Percentiles rank a stretch among this genome's conserved stretches.
Evolutionary conservation across 2,888 invertebrate genomes (phyloP).

Genomic region (Operophtera brumata): DNA sequence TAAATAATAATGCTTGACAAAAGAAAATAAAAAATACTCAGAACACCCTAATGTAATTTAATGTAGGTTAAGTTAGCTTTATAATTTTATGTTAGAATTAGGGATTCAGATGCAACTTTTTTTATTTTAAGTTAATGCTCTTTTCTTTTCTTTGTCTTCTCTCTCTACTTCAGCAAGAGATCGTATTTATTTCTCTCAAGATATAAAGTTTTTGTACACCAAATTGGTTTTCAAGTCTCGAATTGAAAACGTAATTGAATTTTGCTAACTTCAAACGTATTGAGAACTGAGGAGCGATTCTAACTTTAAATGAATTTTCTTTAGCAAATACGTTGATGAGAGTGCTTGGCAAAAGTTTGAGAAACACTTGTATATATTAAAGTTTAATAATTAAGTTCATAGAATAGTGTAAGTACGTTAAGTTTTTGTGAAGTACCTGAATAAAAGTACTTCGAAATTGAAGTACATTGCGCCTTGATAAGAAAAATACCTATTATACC

Average conservation of each 20-base stretch:
- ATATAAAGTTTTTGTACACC: conserved; percentile 25
- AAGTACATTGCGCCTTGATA: no score
- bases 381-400: conserved; percentile 10
- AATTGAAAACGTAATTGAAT: conserved; percentile 36
- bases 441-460: neutral
- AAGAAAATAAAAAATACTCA: no score
- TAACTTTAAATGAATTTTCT: conserved; percentile 34
- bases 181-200: conserved; percentile 5
- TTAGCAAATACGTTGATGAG: conserved; percentile 24
- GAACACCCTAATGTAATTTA: no score
- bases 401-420: neutral
- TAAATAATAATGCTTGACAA: no score
- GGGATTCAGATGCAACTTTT: no score
- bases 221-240: conserved; percentile 31
- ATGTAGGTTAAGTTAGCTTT: no score
- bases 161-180: neutral
- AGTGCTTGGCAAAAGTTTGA: conserved; percentile 16
- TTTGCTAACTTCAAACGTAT: conserved; percentile 32
- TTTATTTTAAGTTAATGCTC: neutral
- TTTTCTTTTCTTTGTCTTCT: neutral
- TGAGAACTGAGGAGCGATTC: conserved; percentile 25
- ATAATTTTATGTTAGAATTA: no score
- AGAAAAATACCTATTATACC: no score
- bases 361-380: conserved; percentile 17
- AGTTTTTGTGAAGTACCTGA: no score